These are phyloP conservation scores for Eulemur rufifrons DNA, from an alignment of 2,113 vertebrate species.

Conservation along the genomic window DNA sequence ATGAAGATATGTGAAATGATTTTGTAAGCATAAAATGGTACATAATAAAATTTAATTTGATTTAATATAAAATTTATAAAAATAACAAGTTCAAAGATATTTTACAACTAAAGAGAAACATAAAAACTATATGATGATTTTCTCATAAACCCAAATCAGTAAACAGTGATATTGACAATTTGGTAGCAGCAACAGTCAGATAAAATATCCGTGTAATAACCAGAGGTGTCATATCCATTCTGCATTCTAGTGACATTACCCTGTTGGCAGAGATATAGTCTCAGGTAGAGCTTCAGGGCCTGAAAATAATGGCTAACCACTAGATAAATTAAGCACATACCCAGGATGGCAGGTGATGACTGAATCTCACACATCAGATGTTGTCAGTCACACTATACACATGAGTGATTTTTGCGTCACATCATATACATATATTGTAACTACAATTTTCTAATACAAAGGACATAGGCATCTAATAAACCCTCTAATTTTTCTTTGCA, in stretches of 20 bases:
- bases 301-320: constrained; percentile 16
- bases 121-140: background rate
- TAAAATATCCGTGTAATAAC: background rate
- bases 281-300: background rate
- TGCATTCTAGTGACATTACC: background rate
- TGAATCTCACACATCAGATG: constrained; percentile 31
- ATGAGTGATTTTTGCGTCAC: background rate
- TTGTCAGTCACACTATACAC: background rate
- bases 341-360: background rate
- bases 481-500: background rate
- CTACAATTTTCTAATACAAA: constrained; percentile 7
- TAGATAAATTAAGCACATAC: background rate
- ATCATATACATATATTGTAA: background rate
- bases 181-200: background rate
- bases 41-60: background rate
- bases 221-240: background rate
- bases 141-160: background rate
- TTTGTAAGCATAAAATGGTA: background rate
- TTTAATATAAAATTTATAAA: background rate
- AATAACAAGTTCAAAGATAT: background rate
- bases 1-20: background rate
- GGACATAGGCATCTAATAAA: background rate
- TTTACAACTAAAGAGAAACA: background rate
- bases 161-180: background rate
- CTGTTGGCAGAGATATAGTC: background rate